Evolutionary conservation across 2,113 vertebrate genomes (phyloP), one percentile per base, ranked within the genome.

Genomic region (Percopsis transmontana): DNA sequence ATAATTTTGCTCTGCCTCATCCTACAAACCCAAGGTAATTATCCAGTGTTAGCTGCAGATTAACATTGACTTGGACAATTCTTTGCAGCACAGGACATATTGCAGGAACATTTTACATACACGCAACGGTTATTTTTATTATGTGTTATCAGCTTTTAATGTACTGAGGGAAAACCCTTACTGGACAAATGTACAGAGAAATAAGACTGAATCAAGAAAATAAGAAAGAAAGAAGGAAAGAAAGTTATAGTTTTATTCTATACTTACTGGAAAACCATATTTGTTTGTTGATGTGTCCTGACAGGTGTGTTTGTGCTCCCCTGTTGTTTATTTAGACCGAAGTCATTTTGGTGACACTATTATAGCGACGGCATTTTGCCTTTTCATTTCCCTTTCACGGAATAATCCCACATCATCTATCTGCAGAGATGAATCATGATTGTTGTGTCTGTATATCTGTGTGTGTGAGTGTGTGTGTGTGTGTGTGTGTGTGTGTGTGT

Each of bases 131-230:
- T 57, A 66, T 48, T 72, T 74, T 72, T 77, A 79, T 81, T 80
- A 78, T 76, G 63, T 53, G 50, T 68, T 83, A 85, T 81, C 69
- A 55, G 68, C 52, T 50, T 54, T 58, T 78, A 77, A 72, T 82
- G 27, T 7, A 33, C 27, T 33, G 27, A 33, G 5, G 27, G 27
- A 33, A 6, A 33, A 33, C 27, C 27, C 8, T 33, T 33, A 33
- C 27, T 33, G 27, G 27, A 33, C 27, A 33, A 33, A 33, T 77
- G 77, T 47, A 42, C 54, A 1, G 5, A 1, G 40, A 12, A 41
- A 12, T 38, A 54, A 64, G 44, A n/a, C n/a, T n/a, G n/a, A n/a
- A n/a, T n/a, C n/a, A n/a, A n/a, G n/a, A n/a, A 33, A 33, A 33
- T 33, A 33, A 33, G 27, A 33, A 33, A 7, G 27, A 7, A 33